phyloP scores from a whole-genome alignment of 1,140 invertebrate species.

The Papilio polytes region DNA sequence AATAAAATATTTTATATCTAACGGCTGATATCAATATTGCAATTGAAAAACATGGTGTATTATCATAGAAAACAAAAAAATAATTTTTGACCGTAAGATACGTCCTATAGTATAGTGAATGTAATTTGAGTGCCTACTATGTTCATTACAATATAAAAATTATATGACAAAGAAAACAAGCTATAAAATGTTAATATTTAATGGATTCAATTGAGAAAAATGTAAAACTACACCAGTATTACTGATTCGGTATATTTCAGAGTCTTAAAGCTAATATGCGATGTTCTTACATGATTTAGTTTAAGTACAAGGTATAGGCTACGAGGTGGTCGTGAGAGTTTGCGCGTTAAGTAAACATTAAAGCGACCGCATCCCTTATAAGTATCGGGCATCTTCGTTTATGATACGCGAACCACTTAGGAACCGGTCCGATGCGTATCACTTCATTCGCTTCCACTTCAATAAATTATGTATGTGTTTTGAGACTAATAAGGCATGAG shows the following conservation, averaged over 20 bases:
- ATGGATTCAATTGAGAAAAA: neutral
- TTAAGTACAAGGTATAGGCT: neutral
- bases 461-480: conserved; percentile 49
- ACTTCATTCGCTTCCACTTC: conserved; percentile 43
- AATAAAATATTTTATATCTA: conserved; percentile 47
- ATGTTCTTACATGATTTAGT: neutral
- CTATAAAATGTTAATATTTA: no score
- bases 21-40: no score
- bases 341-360: conserved; percentile 17
- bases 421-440: conserved; percentile 22
- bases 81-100: no score
- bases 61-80: no score
- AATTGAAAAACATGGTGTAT: no score
- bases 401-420: conserved; percentile 28
- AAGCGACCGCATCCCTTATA: conserved; percentile 29
- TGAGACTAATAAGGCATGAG: conserved; percentile 52
- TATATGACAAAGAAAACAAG: neutral
- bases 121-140: no score
- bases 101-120: no score
- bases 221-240: neutral
- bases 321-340: conserved; percentile 21
- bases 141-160: no score
- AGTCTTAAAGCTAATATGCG: neutral
- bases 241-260: no score
- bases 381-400: conserved; percentile 31